Base-by-base conservation (phyloP, 37 sponge, comb jelly and placozoan genomes). In the Mnemiopsis leidyi region DNA sequence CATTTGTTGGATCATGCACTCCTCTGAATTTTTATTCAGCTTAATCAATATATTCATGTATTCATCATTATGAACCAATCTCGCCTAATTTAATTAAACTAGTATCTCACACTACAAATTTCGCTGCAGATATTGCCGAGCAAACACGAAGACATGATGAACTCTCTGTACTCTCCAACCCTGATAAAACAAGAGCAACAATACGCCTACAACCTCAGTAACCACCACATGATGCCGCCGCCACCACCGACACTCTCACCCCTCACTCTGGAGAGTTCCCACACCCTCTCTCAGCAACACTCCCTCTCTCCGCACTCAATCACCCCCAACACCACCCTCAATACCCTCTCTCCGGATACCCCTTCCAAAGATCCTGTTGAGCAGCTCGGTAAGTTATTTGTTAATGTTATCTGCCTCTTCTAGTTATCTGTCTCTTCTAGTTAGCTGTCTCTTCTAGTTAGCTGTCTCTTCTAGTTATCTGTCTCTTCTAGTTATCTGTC, bases 311-410 rank as follows among this genome's bases (percentile, higher is more conserved):
- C 73, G 24, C 73, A 21, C 73, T 28, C 73, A 2, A 21, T 69
- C 73, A 28, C 73, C n/a, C 73, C 73, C n/a, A 28, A 21, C 73
- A 28, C 73, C 73, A 69, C 73, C 29, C 73, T 69, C 73, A 69
- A 69, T 25, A 69, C 73, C 23, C 73, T 28, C 73, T 69, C 73
- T 3, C 29, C 73, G 2, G 29, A 69, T 25, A 21, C 73, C 2
- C 73, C 73, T 25, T 28, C 73, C 73, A 69, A 69, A 25, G 73
- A 69, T 28, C 73, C 73, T 28, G 73, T 25, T 69, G 73, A 69
- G 28, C 73, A 69, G 28, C 73, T 69, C 73, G 29, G 73, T 69
- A 3, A 69, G 73, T 69, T 69, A n/a, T n/a, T n/a, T n/a, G n/a
- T n/a, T n/a, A n/a, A n/a, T n/a, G n/a, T n/a, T n/a, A n/a, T n/a